phyloP scores from a whole-genome alignment of 2,888 invertebrate genomes.

The Apamea epomidion region DNA sequence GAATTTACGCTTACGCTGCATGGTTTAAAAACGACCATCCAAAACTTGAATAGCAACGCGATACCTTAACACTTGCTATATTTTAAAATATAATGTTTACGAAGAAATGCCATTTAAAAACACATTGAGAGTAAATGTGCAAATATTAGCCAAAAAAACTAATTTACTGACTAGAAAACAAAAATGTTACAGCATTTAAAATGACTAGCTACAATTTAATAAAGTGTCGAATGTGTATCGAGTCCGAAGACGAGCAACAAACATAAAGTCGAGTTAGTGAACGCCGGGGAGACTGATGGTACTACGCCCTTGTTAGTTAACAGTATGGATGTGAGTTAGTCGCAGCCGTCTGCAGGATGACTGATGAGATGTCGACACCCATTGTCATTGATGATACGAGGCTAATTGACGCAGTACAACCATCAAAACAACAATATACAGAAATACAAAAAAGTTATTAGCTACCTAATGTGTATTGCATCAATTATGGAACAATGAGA shows the following conservation, averaged over 20 bases:
- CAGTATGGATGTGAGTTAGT: constrained; percentile 82
- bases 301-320: constrained; percentile 86
- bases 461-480: constrained; percentile 73
- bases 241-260: constrained; percentile 86
- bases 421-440: constrained; percentile 66
- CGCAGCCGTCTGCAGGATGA: constrained; percentile 71
- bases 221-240: constrained; percentile 44
- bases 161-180: constrained; percentile 17
- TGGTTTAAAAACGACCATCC: neutral
- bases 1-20: constrained; percentile 7
- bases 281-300: constrained; percentile 77
- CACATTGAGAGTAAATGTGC: constrained; percentile 28
- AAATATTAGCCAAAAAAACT: constrained; percentile 28
- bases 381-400: constrained; percentile 73
- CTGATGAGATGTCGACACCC: constrained; percentile 77
- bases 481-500: constrained; percentile 71
- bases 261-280: constrained; percentile 81
- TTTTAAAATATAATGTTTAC: neutral
- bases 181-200: constrained; percentile 7
- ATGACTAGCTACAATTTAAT: constrained; percentile 39
- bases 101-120: constrained; percentile 32
- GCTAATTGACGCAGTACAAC: constrained; percentile 82
- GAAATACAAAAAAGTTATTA: constrained; percentile 66
- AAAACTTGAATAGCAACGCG: neutral
- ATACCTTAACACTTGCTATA: neutral